phyloP scores from a whole-genome alignment of 2,113 vertebrate species.

The Amia ocellicauda region DNA sequence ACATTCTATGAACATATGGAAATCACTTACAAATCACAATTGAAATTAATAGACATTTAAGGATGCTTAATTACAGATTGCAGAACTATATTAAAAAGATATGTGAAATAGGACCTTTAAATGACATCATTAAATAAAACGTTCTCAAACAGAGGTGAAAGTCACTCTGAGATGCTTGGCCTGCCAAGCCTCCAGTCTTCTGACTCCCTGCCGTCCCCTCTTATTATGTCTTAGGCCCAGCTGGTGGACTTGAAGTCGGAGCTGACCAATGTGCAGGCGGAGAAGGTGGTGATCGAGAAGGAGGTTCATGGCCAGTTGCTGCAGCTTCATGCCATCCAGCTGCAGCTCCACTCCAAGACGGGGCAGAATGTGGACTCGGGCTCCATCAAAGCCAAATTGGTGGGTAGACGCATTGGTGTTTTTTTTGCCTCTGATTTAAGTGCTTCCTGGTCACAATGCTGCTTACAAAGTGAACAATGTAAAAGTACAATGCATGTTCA shows the following conservation, averaged over 20 bases:
- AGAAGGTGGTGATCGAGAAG: conserved; percentile 80
- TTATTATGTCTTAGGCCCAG: conserved; percentile 77
- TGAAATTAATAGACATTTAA: too few species aligned
- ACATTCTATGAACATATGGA: too few species aligned
- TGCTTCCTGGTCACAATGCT: conserved; percentile 9
- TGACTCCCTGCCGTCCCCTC: conserved; percentile 23
- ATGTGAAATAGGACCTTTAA: too few species aligned
- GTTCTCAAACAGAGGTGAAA: too few species aligned
- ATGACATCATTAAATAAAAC: too few species aligned
- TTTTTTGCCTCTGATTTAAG: conserved; percentile 10
- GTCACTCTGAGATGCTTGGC: too few species aligned
- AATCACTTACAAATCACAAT: too few species aligned
- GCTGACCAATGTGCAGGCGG: conserved; percentile 85
- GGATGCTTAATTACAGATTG: too few species aligned
- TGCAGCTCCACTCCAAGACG: conserved; percentile 88
- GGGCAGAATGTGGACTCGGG: conserved; percentile 85
- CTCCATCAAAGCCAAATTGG: conserved; percentile 89
- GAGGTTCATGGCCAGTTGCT: conserved; percentile 92
- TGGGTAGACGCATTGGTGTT: conserved; percentile 55
- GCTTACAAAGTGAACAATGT: too few species aligned
- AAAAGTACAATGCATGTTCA: too few species aligned
- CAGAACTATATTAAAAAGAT: too few species aligned
- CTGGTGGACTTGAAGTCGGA: conserved; percentile 92
- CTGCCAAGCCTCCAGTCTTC: not conserved
- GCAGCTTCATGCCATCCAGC: conserved; percentile 85